Base-by-base conservation (phyloP, 1,140 invertebrate species). In the Sogatella furcifera region DNA sequence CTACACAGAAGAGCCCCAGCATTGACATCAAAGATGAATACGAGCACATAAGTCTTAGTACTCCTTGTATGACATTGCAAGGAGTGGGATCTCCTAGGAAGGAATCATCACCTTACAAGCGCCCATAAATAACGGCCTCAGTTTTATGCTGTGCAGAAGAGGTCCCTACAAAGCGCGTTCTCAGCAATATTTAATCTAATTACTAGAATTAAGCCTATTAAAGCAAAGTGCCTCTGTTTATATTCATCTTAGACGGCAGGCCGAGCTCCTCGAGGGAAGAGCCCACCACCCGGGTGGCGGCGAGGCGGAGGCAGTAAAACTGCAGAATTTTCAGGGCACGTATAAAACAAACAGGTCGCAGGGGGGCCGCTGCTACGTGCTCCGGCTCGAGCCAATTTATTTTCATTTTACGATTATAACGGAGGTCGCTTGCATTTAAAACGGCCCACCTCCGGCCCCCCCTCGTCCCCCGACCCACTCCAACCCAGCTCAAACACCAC, bases 151-250 rank as follows among this genome's bases (percentile, higher is more conserved):
- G 5, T 38, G 34, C 34, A 38, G 34, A 38, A 22, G 46, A 49
- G 46, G 21, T 22, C 46, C 21, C 15, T 19, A 17, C 15, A 49
- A 49, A 49, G 46, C 46, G 46, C 46, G 46, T 49, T 22, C 46
- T 49, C 46, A 49, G 46, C 46, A 49, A 49, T 49, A 49, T 52
- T 52, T 53, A 52, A 59, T 60, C 59, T 55, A 60, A 60, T 60
- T 60, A 60, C 52, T 24, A 49, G 52, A 60, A 60, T 60, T 53
- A 60, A 60, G 59, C 59, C 59, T 54, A 62, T 62, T 52, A 57
- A 57, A 62, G 60, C 55, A 57, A 62, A 57, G 54, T 57, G 55
- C 43, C 43, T 42, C 59, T 53, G 52, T 60, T 60, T 60, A 60
- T 58, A 58, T 41, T 49, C 46, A 49, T 49, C 46, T 49, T 49